Evolutionary conservation across 2,797 vertebrate genomes (phyloP), one percentile per base, ranked within the genome.

Genomic region (Myotis myotis): DNA sequence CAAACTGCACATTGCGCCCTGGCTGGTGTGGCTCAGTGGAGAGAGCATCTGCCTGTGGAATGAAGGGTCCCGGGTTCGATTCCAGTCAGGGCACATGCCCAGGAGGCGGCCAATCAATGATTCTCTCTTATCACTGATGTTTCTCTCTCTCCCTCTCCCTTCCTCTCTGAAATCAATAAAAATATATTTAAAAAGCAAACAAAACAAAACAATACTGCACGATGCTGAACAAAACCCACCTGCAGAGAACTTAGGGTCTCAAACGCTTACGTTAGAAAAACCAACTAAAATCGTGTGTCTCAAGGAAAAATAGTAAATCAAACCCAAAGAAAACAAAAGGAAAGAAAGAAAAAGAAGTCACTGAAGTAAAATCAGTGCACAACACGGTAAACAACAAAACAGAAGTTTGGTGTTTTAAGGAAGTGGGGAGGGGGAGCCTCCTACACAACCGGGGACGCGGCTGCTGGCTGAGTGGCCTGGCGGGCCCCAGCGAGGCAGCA

Each of bases 391-490:
- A 41, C 25, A 6, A 23, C 72, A 17, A 16, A 36, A n/a, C 5
- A 44, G 5, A 3, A 23, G 20, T 4, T 1, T 13, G 15, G 49
- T 3, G 11, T 70, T 28, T 2, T 3, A 5, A 28, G 41, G 41
- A 10, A 7, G 53, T 0, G 8, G 84, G 84, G 23, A 53, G 10
- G 0, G 28, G 51, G 6, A 30, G 17, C 68, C 9, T 10, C 25
- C 17, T 4, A 1, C 83, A 30, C 33, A 0, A 16, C 16, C 8
- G 44, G 64, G 25, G 16, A 0, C 12, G 2, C 15, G 2, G 17
- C 70, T 15, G 28, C 53, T 2, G 38, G n/a, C 55, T 60, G 23
- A 60, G 55, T 20, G 13, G 53, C 53, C 20, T 22, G 53, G 20
- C 8, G 15, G 62, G 30, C 57, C 57, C 57, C 25, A 13, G 55